Conservation (phyloP, 1,140 invertebrate species). For the Drosophila nigrodunni region DNA sequence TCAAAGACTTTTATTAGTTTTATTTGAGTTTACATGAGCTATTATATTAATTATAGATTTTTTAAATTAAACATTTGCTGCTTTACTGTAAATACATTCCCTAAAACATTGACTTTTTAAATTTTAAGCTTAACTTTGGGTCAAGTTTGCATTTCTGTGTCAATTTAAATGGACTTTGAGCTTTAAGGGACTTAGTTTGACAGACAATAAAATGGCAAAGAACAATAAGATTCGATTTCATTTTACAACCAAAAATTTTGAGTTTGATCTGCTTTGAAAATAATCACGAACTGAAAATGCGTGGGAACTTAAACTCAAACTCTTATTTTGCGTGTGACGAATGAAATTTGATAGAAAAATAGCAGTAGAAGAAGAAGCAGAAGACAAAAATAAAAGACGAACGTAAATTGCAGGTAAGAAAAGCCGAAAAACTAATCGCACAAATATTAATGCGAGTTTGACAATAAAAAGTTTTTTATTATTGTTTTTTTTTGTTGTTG, state of each 20-base stretch:
- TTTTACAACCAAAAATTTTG: slow-evolving; percentile 24
- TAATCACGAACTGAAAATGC: slow-evolving; percentile 77
- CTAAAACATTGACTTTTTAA: no score
- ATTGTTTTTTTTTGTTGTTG: slow-evolving; percentile 21
- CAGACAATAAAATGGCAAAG: slow-evolving; percentile 8
- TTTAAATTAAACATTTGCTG: no score
- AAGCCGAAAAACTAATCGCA: slow-evolving; percentile 73
- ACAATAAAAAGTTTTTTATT: slow-evolving; percentile 70
- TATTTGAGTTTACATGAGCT: no score
- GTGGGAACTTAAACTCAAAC: slow-evolving; percentile 62
- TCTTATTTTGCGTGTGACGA: slow-evolving; percentile 63
- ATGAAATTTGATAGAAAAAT: slow-evolving; percentile 42
- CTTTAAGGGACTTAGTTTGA: slow-evolving; percentile 2
- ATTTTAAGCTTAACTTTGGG: no score
- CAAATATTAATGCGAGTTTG: slow-evolving; percentile 65
- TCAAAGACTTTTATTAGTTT: neutral
- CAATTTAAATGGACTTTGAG: slow-evolving; percentile 34
- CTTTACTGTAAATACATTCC: no score
- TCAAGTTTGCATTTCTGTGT: slow-evolving; percentile 3
- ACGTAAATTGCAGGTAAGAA: slow-evolving; percentile 48
- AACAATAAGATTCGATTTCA: slow-evolving; percentile 46
- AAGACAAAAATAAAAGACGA: slow-evolving; percentile 36
- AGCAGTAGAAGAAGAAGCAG: slow-evolving; percentile 21
- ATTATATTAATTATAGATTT: no score
- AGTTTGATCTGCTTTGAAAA: slow-evolving; percentile 33